Evolutionary conservation across 1,140 invertebrate genomes (phyloP).

Genomic region (Lanistes nyassanus): DNA sequence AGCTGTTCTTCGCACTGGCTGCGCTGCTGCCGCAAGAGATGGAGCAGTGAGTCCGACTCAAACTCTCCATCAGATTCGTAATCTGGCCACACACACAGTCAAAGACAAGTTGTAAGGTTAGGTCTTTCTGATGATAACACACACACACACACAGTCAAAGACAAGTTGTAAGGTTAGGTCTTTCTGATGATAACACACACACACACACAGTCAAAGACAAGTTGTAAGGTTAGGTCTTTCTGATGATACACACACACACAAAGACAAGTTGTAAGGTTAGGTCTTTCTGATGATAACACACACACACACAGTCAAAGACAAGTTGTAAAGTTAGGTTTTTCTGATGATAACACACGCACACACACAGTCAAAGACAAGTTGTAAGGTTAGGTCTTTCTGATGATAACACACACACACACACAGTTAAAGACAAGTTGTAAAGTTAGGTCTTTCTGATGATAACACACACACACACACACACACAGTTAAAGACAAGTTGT

Average conservation of each 20-base stretch:
- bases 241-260: no score
- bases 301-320: not conserved
- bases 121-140: no score
- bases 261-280: no score
- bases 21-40: slow-evolving; percentile 1
- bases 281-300: not conserved
- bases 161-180: not conserved
- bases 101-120: not conserved
- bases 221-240: no score
- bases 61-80: not conserved
- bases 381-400: no score
- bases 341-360: no score
- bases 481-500: no score
- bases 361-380: no score
- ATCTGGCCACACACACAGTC: not conserved
- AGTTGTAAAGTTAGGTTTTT: not conserved
- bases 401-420: not conserved
- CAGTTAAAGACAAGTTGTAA: not conserved
- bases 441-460: no score
- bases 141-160: not conserved
- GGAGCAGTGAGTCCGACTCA: slow-evolving; percentile 1
- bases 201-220: not conserved
- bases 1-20: not conserved
- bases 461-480: no score
- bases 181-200: not conserved